Conservation (phyloP, 2,113 vertebrate genomes). For the Poicephalus meyeri region DNA sequence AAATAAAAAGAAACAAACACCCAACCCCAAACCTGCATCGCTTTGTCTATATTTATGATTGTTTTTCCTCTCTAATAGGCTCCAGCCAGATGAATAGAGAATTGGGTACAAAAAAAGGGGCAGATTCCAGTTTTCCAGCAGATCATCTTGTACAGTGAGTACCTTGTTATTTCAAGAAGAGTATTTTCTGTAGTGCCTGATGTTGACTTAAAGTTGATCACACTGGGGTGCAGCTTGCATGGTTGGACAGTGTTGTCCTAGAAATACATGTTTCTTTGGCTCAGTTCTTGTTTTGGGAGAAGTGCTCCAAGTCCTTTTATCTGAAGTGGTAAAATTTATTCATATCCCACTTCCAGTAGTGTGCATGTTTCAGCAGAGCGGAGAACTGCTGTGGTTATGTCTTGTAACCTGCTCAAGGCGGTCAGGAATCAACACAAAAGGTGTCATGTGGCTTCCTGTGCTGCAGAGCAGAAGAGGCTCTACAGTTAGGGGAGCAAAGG, state of each 20-base stretch:
- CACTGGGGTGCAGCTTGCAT: neutral
- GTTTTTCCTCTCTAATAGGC: neutral
- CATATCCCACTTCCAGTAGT: accelerated
- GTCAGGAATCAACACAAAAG: neutral
- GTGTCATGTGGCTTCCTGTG: neutral
- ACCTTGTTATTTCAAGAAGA: neutral
- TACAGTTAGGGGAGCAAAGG: neutral
- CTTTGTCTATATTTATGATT: neutral
- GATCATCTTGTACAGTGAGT: constrained; percentile 16
- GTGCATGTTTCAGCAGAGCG: neutral
- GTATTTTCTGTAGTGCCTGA: neutral
- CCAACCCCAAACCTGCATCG: neutral
- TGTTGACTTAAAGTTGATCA: neutral
- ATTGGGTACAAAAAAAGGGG: neutral
- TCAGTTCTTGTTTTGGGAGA: neutral
- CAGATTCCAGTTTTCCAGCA: neutral
- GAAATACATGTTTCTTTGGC: neutral
- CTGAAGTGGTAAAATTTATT: neutral
- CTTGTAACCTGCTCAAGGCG: neutral
- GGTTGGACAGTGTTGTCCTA: neutral
- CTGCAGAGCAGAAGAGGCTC: neutral
- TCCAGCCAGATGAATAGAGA: constrained; percentile 9
- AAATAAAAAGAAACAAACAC: neutral
- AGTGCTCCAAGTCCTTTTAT: neutral
- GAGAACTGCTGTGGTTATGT: neutral